These are phyloP conservation scores for Meliscaeva auricollis DNA, from an alignment of 2,888 invertebrate species.

Conservation along the genomic window DNA sequence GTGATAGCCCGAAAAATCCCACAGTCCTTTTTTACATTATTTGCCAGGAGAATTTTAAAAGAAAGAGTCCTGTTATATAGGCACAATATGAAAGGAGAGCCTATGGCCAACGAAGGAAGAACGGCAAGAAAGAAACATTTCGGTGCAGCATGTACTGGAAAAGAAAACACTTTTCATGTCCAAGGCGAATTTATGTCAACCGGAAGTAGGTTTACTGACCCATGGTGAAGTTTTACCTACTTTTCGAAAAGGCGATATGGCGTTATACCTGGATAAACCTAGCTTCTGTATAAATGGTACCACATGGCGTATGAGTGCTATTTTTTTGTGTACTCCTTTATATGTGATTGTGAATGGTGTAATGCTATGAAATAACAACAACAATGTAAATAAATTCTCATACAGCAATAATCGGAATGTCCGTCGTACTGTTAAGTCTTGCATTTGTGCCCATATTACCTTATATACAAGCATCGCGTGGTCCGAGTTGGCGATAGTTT, in stretches of 20 bases:
- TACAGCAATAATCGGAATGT: constrained; percentile 70
- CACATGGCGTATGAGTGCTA: constrained; percentile 54
- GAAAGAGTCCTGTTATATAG: constrained; percentile 38
- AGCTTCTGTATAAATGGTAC: background rate
- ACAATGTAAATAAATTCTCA: constrained; percentile 26
- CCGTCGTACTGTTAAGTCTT: constrained; percentile 23
- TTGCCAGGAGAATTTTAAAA: background rate
- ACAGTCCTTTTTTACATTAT: constrained; percentile 1
- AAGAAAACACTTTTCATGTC: constrained; percentile 83
- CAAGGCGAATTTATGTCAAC: constrained; percentile 84
- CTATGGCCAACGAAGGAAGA: background rate
- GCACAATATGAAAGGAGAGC: background rate
- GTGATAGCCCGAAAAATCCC: constrained; percentile 58
- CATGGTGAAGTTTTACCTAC: constrained; percentile 79
- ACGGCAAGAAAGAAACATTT: constrained; percentile 45
- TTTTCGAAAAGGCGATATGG: constrained; percentile 42
- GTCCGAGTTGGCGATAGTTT: constrained; percentile 18
- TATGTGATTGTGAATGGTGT: background rate
- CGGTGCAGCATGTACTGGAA: constrained; percentile 62
- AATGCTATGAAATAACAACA: constrained; percentile 10
- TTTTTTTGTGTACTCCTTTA: constrained; percentile 3
- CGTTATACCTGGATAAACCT: constrained; percentile 1
- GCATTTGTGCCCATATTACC: constrained; percentile 21
- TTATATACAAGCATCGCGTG: constrained; percentile 45
- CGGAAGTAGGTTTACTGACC: constrained; percentile 85